Conservation (phyloP, 2,113 vertebrate species). For the Eira barbara region DNA sequence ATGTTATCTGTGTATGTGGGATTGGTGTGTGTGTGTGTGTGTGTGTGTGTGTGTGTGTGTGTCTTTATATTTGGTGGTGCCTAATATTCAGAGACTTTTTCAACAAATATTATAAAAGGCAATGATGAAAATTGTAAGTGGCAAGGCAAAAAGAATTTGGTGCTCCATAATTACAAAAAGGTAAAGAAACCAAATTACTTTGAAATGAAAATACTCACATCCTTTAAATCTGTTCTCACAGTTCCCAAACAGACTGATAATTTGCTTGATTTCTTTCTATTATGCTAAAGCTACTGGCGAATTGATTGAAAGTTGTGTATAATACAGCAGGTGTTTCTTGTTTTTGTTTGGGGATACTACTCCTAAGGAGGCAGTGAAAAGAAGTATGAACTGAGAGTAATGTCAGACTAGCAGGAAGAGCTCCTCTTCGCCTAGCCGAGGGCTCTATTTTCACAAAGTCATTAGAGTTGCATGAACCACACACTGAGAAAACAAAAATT, state of each 20-base stretch:
- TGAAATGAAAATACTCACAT: slow-evolving; percentile 31
- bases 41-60: background rate
- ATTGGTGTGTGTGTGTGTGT: background rate
- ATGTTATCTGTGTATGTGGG: background rate
- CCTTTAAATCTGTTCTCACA: background rate
- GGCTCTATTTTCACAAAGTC: background rate
- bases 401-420: background rate
- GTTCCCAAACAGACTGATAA: background rate
- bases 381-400: background rate
- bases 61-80: background rate
- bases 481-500: background rate
- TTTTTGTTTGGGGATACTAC: background rate
- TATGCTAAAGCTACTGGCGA: background rate
- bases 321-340: background rate
- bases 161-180: background rate
- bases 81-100: background rate
- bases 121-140: background rate
- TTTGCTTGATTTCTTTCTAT: background rate
- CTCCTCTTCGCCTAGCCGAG: background rate
- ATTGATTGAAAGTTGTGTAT: background rate
- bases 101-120: background rate
- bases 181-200: background rate
- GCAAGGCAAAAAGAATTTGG: background rate
- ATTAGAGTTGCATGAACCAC: background rate
- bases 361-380: background rate